Conservation (phyloP, 2,797 vertebrate species). For the Protosalanx chinensis region DNA sequence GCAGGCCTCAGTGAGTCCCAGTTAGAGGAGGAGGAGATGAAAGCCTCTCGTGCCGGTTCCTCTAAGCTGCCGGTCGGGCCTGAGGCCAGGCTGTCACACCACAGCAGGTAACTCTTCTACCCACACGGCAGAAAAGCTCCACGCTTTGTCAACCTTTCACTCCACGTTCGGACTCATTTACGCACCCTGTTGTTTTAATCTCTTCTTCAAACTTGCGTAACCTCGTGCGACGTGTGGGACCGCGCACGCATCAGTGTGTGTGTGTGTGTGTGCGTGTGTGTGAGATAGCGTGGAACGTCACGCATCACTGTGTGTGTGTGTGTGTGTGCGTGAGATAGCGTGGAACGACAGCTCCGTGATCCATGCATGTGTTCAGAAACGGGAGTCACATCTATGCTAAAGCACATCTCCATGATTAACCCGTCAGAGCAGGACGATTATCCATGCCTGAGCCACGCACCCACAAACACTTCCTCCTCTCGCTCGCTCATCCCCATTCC, state of each 20-base stretch:
- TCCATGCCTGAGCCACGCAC: neutral
- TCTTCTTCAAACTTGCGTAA: neutral
- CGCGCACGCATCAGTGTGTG: neutral
- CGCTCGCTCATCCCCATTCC: neutral
- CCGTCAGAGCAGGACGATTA: neutral
- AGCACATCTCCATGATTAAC: neutral
- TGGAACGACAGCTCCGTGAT: neutral
- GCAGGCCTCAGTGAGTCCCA: neutral
- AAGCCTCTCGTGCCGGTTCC: neutral
- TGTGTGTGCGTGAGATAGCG: neutral
- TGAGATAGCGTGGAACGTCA: neutral
- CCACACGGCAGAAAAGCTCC: no score
- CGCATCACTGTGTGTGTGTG: no score
- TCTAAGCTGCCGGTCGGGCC: neutral
- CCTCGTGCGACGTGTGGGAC: neutral
- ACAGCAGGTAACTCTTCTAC: neutral
- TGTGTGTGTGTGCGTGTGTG: conserved; percentile 5
- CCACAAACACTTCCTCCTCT: neutral
- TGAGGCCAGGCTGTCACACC: neutral
- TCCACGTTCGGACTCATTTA: no score
- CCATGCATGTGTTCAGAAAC: neutral
- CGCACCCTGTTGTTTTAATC: no score
- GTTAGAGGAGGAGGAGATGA: neutral
- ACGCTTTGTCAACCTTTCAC: no score
- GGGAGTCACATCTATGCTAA: no score